Percentiles rank a stretch among this genome's conserved stretches.
These are phyloP conservation scores for Metellina segmentata DNA, from an alignment of 2,888 invertebrate species.

Conservation along the genomic window DNA sequence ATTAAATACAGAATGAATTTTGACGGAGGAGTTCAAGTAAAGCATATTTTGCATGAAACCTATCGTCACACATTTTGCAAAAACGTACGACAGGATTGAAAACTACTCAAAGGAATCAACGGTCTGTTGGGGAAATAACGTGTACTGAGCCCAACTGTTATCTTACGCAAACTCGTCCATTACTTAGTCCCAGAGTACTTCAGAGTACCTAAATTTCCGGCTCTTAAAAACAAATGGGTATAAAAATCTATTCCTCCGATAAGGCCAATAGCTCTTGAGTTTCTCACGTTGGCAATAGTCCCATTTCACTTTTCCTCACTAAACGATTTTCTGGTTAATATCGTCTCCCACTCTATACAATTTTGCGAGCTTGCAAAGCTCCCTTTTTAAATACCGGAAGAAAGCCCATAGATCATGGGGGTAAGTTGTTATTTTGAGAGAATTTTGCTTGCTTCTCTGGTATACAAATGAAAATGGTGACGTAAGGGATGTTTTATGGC, in stretches of 20 bases:
- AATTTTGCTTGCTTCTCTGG: not conserved
- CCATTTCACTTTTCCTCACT: not conserved
- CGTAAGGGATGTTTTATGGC: not conserved
- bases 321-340: not conserved
- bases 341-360: not conserved
- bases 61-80: no score
- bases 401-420: slow-evolving; percentile 27
- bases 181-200: not conserved
- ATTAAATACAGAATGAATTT: no score
- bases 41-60: no score
- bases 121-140: no score
- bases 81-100: no score
- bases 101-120: no score
- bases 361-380: not conserved
- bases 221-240: slow-evolving; percentile 7
- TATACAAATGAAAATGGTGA: not conserved
- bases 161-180: not conserved
- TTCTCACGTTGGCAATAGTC: not conserved
- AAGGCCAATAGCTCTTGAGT: not conserved
- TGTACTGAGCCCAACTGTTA: not conserved
- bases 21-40: no score
- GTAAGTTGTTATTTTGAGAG: slow-evolving; percentile 52
- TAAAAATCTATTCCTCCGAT: not conserved
- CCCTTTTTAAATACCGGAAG: not conserved
- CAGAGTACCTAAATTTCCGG: slow-evolving; percentile 6